These are phyloP conservation scores for Caradrina kadenii DNA, from an alignment of 2,888 invertebrate genomes.

Conservation along the genomic window DNA sequence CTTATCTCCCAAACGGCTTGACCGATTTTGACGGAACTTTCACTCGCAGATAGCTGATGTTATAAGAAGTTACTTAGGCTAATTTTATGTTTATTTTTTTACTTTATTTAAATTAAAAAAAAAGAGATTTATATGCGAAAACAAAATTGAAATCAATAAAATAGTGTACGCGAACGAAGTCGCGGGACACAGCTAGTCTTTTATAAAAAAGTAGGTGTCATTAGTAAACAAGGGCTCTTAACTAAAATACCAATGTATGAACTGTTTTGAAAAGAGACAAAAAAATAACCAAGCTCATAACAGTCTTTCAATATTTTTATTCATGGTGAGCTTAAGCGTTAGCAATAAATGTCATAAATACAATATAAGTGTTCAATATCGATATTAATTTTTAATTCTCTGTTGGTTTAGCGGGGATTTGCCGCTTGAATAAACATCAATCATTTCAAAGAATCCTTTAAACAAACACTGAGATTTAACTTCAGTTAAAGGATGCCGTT, in stretches of 20 bases:
- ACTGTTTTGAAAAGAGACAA: not conserved
- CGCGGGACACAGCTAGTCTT: too few species aligned
- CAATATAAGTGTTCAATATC: slow-evolving; percentile 39
- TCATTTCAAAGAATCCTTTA: slow-evolving; percentile 78
- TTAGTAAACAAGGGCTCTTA: not conserved
- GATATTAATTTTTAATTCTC: slow-evolving; percentile 59
- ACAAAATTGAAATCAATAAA: too few species aligned
- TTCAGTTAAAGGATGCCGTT: slow-evolving; percentile 80
- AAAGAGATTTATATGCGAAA: too few species aligned
- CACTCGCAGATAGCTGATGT: too few species aligned
- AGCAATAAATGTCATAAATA: slow-evolving; percentile 56
- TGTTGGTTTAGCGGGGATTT: slow-evolving; percentile 54
- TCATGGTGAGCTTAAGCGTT: slow-evolving; percentile 15
- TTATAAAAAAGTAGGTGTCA: not conserved
- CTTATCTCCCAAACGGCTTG: too few species aligned
- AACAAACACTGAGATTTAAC: slow-evolving; percentile 83
- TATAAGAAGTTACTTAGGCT: too few species aligned
- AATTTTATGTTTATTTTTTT: too few species aligned
- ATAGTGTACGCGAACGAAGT: too few species aligned
- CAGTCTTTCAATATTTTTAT: slow-evolving; percentile 4
- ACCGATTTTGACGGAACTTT: too few species aligned
- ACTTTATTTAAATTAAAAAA: too few species aligned
- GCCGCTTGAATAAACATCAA: slow-evolving; percentile 69
- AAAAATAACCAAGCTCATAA: not conserved
- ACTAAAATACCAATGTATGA: not conserved